These are phyloP conservation scores for Echiichthys vipera DNA, from an alignment of 2,797 vertebrate species.

Conservation along the genomic window DNA sequence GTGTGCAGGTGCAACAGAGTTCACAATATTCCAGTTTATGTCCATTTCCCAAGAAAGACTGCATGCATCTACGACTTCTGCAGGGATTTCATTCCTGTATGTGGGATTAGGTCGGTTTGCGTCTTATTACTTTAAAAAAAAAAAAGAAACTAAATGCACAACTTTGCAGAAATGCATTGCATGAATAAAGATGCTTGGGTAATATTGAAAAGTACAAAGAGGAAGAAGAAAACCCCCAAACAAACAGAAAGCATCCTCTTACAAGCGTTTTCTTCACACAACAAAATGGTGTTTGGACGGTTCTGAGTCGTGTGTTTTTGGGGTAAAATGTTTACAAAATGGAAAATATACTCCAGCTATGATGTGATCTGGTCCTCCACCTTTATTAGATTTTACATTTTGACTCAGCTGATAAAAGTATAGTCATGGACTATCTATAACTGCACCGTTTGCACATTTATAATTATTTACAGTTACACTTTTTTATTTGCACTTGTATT, in stretches of 20 bases:
- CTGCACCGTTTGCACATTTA: too few relatives aligned
- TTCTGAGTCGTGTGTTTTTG: neutral
- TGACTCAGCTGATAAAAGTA: too few relatives aligned
- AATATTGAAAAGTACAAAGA: slow-evolving; percentile 59
- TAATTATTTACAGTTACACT: too few relatives aligned
- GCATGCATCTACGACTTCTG: neutral
- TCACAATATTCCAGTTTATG: neutral
- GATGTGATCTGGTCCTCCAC: too few relatives aligned
- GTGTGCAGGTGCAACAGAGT: too few relatives aligned
- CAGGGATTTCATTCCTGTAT: neutral
- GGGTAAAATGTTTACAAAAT: neutral
- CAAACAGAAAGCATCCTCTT: too few relatives aligned
- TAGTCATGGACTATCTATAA: too few relatives aligned
- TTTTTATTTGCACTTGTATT: too few relatives aligned
- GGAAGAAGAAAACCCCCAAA: slow-evolving; percentile 56
- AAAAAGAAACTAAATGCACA: too few relatives aligned
- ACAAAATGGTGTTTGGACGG: neutral
- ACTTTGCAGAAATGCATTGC: neutral
- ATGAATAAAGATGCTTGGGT: slow-evolving; percentile 9
- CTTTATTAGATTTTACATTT: too few relatives aligned
- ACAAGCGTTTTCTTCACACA: neutral
- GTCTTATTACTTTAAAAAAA: fast-evolving
- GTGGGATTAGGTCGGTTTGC: neutral
- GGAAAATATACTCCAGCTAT: neutral
- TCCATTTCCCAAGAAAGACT: neutral